Evolutionary conservation across 2,888 invertebrate species (phyloP).

Genomic region (Bembecia ichneumoniformis): DNA sequence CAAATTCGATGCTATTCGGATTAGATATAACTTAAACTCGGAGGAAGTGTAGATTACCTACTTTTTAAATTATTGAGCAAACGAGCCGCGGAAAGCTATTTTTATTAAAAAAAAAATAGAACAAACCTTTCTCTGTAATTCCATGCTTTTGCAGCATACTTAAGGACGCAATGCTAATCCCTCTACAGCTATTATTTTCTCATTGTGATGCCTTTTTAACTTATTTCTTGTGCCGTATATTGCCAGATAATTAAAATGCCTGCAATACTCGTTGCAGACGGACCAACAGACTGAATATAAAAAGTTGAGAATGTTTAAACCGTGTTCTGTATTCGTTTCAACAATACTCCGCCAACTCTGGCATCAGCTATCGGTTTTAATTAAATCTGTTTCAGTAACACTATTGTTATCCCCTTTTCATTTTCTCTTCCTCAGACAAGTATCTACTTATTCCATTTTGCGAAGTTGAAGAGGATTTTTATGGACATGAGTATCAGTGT

Average conservation of each 20-base stretch:
- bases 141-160: background rate
- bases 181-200: constrained; percentile 40
- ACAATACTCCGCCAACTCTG: background rate
- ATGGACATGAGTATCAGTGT: too few species aligned
- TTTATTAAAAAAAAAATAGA: too few species aligned
- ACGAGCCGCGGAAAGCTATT: too few species aligned
- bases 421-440: too few species aligned
- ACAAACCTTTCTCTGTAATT: background rate
- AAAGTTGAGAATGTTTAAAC: constrained; percentile 10
- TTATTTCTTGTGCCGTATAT: constrained; percentile 34
- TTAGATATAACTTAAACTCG: too few species aligned
- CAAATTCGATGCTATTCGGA: too few species aligned
- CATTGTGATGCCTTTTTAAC: constrained; percentile 38
- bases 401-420: background rate
- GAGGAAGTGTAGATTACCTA: too few species aligned
- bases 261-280: constrained; percentile 13
- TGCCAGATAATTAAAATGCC: constrained; percentile 53
- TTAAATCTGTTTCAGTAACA: background rate
- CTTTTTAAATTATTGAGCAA: too few species aligned
- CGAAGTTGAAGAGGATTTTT: too few species aligned
- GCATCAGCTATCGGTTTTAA: background rate
- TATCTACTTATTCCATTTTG: too few species aligned
- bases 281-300: constrained; percentile 16
- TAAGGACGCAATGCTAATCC: constrained; percentile 16
- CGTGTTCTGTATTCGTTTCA: constrained; percentile 5